Evolutionary conservation across 2,113 vertebrate genomes (phyloP).

Genomic region (Hippopotamus amphibius): DNA sequence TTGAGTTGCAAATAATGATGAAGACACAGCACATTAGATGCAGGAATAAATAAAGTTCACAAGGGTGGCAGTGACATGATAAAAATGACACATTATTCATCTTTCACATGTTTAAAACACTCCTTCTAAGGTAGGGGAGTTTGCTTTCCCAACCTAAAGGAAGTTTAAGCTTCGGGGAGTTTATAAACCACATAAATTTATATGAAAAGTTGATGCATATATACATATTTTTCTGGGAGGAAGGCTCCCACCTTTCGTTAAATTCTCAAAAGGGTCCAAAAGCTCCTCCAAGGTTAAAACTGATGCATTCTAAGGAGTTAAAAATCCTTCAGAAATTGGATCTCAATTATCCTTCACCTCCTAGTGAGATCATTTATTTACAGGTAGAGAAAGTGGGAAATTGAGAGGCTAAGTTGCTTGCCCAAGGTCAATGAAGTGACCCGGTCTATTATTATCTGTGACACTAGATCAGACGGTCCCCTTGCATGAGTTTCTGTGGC

Average conservation of each 20-base stretch:
- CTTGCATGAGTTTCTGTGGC: neutral
- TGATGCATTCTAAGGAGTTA: neutral
- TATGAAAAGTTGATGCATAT: neutral
- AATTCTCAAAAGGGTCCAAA: neutral
- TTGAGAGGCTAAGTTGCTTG: neutral
- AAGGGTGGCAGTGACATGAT: neutral
- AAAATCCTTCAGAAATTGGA: constrained; percentile 21
- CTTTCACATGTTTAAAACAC: neutral
- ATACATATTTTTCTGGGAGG: neutral
- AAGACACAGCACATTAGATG: neutral
- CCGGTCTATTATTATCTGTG: neutral
- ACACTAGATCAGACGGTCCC: neutral
- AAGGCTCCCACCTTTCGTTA: neutral
- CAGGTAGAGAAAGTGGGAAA: constrained; percentile 17
- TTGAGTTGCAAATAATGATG: neutral
- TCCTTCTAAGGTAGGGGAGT: neutral
- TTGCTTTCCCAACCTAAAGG: neutral
- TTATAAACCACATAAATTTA: neutral
- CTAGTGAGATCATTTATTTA: constrained; percentile 8
- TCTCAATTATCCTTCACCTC: neutral
- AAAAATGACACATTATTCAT: neutral
- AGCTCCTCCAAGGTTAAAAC: neutral
- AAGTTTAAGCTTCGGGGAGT: neutral
- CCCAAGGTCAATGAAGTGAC: neutral
- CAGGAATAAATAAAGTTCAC: neutral